Evolutionary conservation across 2,113 vertebrate genomes (phyloP).

Genomic region (Oceanites oceanicus): DNA sequence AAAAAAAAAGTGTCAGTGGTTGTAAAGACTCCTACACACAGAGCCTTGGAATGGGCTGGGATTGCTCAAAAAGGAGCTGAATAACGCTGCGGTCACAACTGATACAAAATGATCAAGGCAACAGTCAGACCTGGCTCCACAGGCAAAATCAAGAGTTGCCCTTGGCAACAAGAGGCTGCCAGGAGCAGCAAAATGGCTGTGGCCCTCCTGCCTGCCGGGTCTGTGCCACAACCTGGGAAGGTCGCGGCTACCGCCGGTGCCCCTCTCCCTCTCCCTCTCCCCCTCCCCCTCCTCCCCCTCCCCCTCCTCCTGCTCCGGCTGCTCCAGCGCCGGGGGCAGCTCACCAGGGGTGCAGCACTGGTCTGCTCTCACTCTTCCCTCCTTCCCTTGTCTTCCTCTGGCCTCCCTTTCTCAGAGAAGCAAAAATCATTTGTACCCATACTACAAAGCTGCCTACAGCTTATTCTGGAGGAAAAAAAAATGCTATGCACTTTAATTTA

Average conservation of each 20-base stretch:
- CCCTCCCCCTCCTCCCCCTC: background rate
- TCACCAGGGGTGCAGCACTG: background rate
- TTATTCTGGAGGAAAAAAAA: background rate
- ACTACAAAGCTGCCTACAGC: background rate
- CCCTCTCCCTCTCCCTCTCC: background rate
- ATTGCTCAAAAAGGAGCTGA: background rate
- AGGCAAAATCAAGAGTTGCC: background rate
- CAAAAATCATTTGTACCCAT: background rate
- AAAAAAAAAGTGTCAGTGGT: background rate
- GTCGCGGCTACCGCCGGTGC: fast-evolving
- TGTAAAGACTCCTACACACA: background rate
- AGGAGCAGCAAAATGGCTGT: background rate
- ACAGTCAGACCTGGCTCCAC: background rate
- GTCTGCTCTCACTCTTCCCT: background rate
- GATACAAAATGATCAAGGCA: fast-evolving
- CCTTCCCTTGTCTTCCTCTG: background rate
- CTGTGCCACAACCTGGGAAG: background rate
- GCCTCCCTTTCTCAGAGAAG: background rate
- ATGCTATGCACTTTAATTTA: background rate
- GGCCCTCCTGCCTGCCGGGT: background rate
- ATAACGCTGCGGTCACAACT: fast-evolving
- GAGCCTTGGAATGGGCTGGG: background rate
- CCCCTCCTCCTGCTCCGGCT: background rate
- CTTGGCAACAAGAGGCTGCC: background rate
- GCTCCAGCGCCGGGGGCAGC: background rate